Base-by-base conservation (phyloP, 2,888 invertebrate species). In the Heteropelma amictum region DNA sequence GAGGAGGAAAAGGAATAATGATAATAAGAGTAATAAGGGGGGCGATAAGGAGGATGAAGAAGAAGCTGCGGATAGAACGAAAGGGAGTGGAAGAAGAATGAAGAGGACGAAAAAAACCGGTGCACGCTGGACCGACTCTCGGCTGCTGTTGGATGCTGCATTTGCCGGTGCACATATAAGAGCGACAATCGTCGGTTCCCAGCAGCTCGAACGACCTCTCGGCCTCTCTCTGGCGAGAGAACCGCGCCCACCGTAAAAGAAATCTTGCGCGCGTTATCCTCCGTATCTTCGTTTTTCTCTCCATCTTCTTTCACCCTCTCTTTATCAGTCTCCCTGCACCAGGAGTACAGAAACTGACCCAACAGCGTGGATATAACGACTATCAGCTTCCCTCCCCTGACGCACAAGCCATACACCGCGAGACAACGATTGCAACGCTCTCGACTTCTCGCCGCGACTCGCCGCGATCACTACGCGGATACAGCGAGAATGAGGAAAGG, bases 101-200 rank as follows among this genome's bases (percentile, higher is more conserved):
- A 38, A 49, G 69, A 60, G 63, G 63, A 38, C 40, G 21, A 49
- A 47, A 64, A 63, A 77, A 79, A 79, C 79, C 80, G 81, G 80
- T 83, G 82, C 80, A 72, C 61, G 69, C 61, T 42, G 70, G 75
- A 61, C 49, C 56, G 28, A 54, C 58, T 75, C 81, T 83, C 79
- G 82, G 78, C 77, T 74, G 77, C 77, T 72, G 79, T 72, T 72
- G 79, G 76, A 73, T 60, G 78, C 70, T 77, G 76, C 77, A 73
- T 64, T 76, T 69, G 73, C 72, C 69, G 78, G 76, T 78, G 77
- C 56, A 77, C n/a, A n/a, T n/a, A n/a, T 78, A 80, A 77, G 79
- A 83, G 83, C 83, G 86, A 86, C 86, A 86, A 85, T 86, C 85
- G 84, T 80, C 80, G 84, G 83, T 86, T 86, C 85, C 85, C 84